Base-by-base conservation (phyloP, 2,888 invertebrate genomes). In the Charanyca ferruginea region DNA sequence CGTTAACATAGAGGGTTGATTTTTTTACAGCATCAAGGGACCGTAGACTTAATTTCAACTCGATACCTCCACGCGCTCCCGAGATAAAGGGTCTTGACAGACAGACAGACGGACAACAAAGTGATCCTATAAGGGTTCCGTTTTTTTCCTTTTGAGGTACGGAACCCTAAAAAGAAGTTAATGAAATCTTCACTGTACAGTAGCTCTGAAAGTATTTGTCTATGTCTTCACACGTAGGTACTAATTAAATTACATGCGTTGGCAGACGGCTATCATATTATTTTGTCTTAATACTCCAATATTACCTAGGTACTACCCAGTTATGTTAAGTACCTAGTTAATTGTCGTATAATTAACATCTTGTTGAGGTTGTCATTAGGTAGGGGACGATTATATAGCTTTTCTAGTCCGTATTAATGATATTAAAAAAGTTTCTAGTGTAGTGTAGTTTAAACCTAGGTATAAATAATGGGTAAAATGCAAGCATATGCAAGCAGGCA, bases 221-320 rank as follows among this genome's bases (percentile, higher is more conserved):
- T 9, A 25, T 13, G 32, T 13, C 23, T 32, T 32, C 23, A 7
- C n/a, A 41, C 1, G 11, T 32, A 22, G 1, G 11, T 45, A 35
- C 22, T 42, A 22, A 72, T 63, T 48, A 42, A 71, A 64, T 73
- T 22, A 48, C 64, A 47, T 35, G 20, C 47, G 11, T 25, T 73
- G 11, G 23, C n/a, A 52, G 20, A 71, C 22, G 44, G n/a, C 32
- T 51, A 32, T 11, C 51, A 32, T 62, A 47, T 61, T 48, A 16
- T 16, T 23, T 71, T 62, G 41, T 72, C 32, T 71, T 45, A 51
- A 32, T 28, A 64, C 53, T 72, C 20, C 18, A 16, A 51, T 66
- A 51, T 55, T 25, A 64, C 52, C 64, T 68, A 22, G 49, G 42
- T 44, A 51, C 1, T 42, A 45, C 38, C 23, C 45, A 51, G 67